Evolutionary conservation across 2,113 vertebrate genomes (phyloP), one percentile per base, ranked within the genome.

Genomic region (Sylvia atricapilla): DNA sequence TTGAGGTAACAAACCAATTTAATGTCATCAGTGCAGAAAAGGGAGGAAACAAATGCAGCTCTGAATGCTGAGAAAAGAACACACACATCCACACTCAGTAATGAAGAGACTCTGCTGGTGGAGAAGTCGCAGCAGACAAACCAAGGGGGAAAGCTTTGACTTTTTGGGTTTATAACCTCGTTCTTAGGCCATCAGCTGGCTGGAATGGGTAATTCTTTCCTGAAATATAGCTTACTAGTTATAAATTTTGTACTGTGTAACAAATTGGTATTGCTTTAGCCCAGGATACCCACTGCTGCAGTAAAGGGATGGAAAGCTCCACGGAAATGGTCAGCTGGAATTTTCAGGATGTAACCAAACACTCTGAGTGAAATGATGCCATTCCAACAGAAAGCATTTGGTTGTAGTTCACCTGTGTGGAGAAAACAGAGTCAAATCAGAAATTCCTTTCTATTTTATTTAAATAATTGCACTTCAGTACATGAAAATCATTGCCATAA

Each of bases 171-270:
- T 33, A 12, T 17, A 62, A 52, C 5, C 19, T 59, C 56, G 59
- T 64, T 5, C 31, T 91, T 37, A 35, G n/a, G 12, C 43, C 30
- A 52, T 15, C 22, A 63, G 73, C 52, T 52, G 49, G 9, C 49
- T 81, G 39, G 10, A 68, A 47, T 59, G 72, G 47, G 28, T 94
- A 90, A 19, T 80, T 95, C 74, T 67, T 81, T 86, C 62, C 69
- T 84, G 85, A 86, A 76, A 76, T 70, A 53, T 66, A 72, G 23
- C 75, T 84, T 91, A 79, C 93, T 85, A 46, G 31, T 37, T 47
- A 24, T 30, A 75, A 86, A 85, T 69, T 86, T 84, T 58, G 84
- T 72, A 94, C 55, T 60, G 43, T 93, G 27, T 84, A 28, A 30
- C n/a, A 50, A 69, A 73, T 53, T 74, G 66, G 44, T 81, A 53